phyloP scores from a whole-genome alignment of 2,113 vertebrate genomes.

The Ramphastos sulfuratus region DNA sequence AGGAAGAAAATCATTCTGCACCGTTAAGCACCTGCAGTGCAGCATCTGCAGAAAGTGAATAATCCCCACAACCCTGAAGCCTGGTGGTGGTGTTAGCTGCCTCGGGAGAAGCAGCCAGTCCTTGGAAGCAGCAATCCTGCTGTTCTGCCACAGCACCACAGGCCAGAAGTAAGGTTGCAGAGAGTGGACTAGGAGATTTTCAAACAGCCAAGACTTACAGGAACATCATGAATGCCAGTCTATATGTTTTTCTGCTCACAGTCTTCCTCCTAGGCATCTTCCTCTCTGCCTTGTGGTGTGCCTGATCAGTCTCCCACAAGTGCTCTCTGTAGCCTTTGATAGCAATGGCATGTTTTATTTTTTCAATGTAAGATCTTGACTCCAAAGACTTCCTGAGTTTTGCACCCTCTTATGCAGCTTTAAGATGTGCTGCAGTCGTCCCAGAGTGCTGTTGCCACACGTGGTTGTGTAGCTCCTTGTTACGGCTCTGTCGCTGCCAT shows the following conservation, averaged over 20 bases:
- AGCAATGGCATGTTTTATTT: background rate
- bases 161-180: background rate
- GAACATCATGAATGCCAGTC: background rate
- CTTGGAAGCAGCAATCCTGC: background rate
- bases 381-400: background rate
- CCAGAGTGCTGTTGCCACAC: background rate
- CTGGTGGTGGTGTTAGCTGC: background rate
- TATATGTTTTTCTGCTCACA: background rate
- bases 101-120: background rate
- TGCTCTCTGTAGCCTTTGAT: background rate
- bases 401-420: background rate
- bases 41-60: background rate
- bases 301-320: background rate
- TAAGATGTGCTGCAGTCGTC: background rate
- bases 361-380: background rate
- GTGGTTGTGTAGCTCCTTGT: background rate
- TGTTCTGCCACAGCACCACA: rapidly evolving
- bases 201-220: background rate
- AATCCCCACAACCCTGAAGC: background rate
- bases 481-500: background rate
- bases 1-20: background rate
- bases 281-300: background rate
- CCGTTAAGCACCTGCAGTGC: background rate
- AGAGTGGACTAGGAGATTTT: background rate
- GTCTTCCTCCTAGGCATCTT: background rate